Evolutionary conservation across 92 coral and sea anemone species (phyloP), one percentile per base, ranked within the genome.

Genomic region (Epizoanthus fatuus): DNA sequence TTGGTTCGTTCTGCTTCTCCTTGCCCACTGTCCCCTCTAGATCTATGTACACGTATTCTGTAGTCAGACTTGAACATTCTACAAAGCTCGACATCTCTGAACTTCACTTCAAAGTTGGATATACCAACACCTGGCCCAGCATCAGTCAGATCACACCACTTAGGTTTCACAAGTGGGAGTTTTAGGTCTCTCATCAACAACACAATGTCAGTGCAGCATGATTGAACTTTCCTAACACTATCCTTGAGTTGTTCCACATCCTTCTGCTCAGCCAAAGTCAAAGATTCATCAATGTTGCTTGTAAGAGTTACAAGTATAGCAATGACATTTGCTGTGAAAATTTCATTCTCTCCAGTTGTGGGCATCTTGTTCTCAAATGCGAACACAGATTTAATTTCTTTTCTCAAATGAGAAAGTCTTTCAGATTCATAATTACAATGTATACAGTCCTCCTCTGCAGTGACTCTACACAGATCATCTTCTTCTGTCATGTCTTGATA

Each of bases 91-190:
- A 22, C 25, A 22, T 22, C 25, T 22, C 25, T 22, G 25, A 22
- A 22, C 25, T 22, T 22, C 25, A 22, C 25, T 22, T 22, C 25
- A 22, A 22, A 22, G 25, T 22, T 22, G 25, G 25, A 22, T 22
- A 22, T 22, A 22, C 25, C 25, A 22, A 22, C 25, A 22, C 25
- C 25, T 22, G 25, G 25, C 25, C 25, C 25, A 22, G 25, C 25
- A 22, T 22, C 76, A 32, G 86, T 81, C 63, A 81, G 74, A 51
- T 81, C 86, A 75, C 83, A 63, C 89, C 89, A 85, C 72, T 81
- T 63, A 0, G 84, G 75, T 64, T 84, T 84, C 58, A 84, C 74
- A 74, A 19, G 55, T 42, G 88, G 88, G 4, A 84, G 59, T 75
- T 84, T 60, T 47, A 83, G 87, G 44, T 83, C 71, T 68, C 53